Percentiles rank a stretch among this genome's conserved stretches.
Conservation (phyloP, 64 coral and sea anemone genomes). For the Dendronephthya gigantea region DNA sequence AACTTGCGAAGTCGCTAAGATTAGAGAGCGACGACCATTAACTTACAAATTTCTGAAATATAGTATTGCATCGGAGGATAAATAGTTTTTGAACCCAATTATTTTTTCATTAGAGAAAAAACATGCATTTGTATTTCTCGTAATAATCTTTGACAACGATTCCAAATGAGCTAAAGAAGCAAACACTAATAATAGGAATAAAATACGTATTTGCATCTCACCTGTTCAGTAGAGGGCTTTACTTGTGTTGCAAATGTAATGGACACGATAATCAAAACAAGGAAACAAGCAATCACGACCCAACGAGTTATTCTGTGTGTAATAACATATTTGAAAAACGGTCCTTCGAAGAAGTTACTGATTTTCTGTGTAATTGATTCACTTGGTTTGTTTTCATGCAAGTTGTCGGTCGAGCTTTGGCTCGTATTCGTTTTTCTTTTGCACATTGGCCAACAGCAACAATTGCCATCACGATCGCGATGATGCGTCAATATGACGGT, state of each 20-base stretch:
- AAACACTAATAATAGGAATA: too few relatives aligned
- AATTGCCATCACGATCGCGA: neutral
- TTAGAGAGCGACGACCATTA: too few relatives aligned
- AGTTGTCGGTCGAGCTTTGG: neutral
- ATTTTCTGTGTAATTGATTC: neutral
- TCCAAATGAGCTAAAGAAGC: too few relatives aligned
- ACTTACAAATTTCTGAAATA: too few relatives aligned
- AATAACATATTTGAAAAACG: conserved; percentile 51
- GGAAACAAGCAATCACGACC: conserved; percentile 46
- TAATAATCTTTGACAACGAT: too few relatives aligned
- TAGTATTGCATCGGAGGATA: too few relatives aligned
- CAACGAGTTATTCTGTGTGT: conserved; percentile 66
- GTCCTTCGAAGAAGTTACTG: conserved; percentile 11
- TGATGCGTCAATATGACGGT: neutral
- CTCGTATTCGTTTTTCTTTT: neutral
- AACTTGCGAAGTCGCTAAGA: too few relatives aligned
- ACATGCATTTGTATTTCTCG: too few relatives aligned
- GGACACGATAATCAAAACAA: conserved; percentile 49
- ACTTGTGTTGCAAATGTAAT: conserved; percentile 66
- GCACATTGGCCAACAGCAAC: conserved; percentile 11
- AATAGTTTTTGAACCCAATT: too few relatives aligned
- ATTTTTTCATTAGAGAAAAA: too few relatives aligned
- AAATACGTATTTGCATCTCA: neutral
- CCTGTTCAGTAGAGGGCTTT: conserved; percentile 74
- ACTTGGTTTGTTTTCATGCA: neutral